Evolutionary conservation across 1,140 invertebrate genomes (phyloP).

Genomic region (Zaprionus africanus): DNA sequence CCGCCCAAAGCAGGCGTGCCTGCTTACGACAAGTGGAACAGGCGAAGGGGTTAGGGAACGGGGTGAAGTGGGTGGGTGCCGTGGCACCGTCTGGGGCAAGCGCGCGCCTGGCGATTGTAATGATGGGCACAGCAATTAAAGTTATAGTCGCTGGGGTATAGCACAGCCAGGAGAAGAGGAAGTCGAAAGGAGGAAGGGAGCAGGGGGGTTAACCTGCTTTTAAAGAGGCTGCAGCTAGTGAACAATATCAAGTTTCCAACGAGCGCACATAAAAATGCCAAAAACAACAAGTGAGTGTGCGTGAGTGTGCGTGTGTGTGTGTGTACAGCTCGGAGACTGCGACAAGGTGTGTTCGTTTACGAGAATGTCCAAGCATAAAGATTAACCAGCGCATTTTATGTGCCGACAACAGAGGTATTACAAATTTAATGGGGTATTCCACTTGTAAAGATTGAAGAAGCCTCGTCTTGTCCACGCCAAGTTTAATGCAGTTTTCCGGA

Average conservation of each 20-base stretch:
- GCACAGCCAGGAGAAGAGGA: neutral
- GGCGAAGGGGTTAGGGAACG: neutral
- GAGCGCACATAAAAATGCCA: constrained; percentile 73
- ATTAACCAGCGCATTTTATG: constrained; percentile 57
- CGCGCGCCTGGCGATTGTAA: constrained; percentile 63
- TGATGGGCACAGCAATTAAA: constrained; percentile 79
- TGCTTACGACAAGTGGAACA: neutral
- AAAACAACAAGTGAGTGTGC: constrained; percentile 41
- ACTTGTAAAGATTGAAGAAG: constrained; percentile 60
- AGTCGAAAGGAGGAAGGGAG: neutral
- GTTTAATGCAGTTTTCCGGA: constrained; percentile 26
- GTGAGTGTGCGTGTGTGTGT: constrained; percentile 21
- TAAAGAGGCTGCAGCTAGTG: constrained; percentile 46
- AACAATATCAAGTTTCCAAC: constrained; percentile 61
- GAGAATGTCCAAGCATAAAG: constrained; percentile 60
- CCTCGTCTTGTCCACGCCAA: constrained; percentile 38
- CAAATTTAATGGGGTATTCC: constrained; percentile 51
- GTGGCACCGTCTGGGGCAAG: constrained; percentile 13
- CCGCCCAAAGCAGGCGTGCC: constrained; percentile 16
- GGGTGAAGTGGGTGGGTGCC: neutral
- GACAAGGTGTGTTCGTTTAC: constrained; percentile 57
- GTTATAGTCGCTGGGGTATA: constrained; percentile 48
- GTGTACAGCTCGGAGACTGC: constrained; percentile 26
- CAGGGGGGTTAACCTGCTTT: constrained; percentile 13
- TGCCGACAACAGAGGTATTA: constrained; percentile 39